Evolutionary conservation across 2,888 invertebrate species (phyloP).

Genomic region (Parochlus steinenii): DNA sequence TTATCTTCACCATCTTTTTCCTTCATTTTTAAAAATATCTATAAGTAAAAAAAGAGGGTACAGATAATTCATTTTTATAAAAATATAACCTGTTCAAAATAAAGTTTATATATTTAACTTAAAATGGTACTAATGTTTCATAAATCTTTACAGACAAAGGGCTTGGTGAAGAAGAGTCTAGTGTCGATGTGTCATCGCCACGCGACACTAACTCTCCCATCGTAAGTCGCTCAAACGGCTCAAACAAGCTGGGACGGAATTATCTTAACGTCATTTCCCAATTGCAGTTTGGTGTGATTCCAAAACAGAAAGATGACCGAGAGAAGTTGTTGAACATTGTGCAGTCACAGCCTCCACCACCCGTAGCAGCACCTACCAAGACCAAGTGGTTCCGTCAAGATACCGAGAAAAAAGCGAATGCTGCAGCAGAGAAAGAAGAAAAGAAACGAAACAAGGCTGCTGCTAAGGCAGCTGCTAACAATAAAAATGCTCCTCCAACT

Average conservation of each 20-base stretch:
- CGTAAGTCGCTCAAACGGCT: conserved; percentile 25
- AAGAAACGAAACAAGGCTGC: conserved; percentile 41
- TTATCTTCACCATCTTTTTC: not conserved
- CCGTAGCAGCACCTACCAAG: not conserved
- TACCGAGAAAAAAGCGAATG: conserved; percentile 44
- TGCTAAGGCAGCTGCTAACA: conserved; percentile 25
- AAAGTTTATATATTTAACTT: not conserved
- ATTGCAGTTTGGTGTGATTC: conserved; percentile 33
- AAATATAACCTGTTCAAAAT: not conserved
- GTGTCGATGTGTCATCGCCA: conserved; percentile 36
- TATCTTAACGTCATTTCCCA: conserved; percentile 9
- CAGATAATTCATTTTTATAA: not conserved
- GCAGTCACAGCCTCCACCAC: conserved; percentile 1
- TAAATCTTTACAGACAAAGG: conserved; percentile 23
- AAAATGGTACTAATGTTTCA: conserved; percentile 19
- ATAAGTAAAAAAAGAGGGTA: conserved; percentile 1
- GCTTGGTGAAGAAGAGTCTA: conserved; percentile 35
- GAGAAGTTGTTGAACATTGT: conserved; percentile 34
- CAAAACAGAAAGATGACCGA: conserved; percentile 37
- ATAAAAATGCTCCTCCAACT: conserved; percentile 19
- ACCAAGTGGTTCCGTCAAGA: conserved; percentile 15
- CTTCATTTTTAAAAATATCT: not conserved
- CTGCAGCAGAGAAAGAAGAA: conserved; percentile 40
- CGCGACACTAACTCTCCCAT: conserved; percentile 47
- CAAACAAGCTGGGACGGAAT: conserved; percentile 11